A percentile compares a stretch with the other conserved stretches of the same genome.
phyloP scores from a whole-genome alignment of 2,888 invertebrate species.

The Conistra vaccinii region DNA sequence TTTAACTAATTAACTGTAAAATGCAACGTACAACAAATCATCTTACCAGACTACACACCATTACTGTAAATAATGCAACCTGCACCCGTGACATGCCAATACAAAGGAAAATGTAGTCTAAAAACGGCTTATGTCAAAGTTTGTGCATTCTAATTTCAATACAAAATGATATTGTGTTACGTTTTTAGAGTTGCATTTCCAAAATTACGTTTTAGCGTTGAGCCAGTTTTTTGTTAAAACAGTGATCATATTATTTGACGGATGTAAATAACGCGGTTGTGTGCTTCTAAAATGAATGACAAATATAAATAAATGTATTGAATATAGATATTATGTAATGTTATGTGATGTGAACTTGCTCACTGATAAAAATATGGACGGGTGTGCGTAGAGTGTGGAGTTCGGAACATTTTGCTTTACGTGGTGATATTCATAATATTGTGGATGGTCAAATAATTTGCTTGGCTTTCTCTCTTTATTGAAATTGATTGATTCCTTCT shows the following conservation, averaged over 20 bases:
- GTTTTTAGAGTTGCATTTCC: slow-evolving; percentile 13
- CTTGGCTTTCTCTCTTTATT: background rate
- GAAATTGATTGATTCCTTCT: background rate
- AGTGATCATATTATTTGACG: slow-evolving; percentile 31
- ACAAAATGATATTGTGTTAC: background rate
- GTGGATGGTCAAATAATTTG: background rate
- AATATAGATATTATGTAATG: slow-evolving; percentile 32
- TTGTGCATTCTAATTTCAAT: background rate
- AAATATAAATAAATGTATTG: slow-evolving; percentile 40
- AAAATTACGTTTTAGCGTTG: background rate
- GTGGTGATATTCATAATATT: background rate
- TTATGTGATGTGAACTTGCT: slow-evolving; percentile 26
- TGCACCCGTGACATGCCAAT: slow-evolving; percentile 16
- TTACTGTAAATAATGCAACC: slow-evolving; percentile 30
- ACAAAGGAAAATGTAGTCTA: background rate
- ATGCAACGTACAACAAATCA: slow-evolving; percentile 24
- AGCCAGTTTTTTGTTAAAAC: slow-evolving; percentile 6
- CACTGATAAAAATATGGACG: slow-evolving; percentile 56
- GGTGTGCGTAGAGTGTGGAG: slow-evolving; percentile 7
- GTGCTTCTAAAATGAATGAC: slow-evolving; percentile 44
- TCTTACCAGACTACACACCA: slow-evolving; percentile 1
- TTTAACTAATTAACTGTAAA: slow-evolving; percentile 9
- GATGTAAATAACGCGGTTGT: slow-evolving; percentile 28
- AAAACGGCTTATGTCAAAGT: slow-evolving; percentile 5
- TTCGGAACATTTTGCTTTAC: slow-evolving; percentile 12